Evolutionary conservation across 2,888 invertebrate genomes (phyloP).

Genomic region (Cephus spinipes): DNA sequence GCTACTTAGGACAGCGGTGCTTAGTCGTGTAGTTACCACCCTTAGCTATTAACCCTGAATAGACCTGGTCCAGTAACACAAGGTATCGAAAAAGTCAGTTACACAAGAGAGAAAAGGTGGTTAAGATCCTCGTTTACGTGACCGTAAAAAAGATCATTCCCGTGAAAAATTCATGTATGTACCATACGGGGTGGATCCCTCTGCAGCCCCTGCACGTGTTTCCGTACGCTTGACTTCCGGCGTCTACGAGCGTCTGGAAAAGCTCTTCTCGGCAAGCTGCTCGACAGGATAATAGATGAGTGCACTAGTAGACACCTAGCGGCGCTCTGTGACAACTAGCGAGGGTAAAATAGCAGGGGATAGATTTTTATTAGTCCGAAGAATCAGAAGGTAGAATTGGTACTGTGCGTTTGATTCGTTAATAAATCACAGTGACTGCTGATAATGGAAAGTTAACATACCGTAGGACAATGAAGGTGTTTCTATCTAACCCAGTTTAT

Average conservation of each 20-base stretch:
- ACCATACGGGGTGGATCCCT: neutral
- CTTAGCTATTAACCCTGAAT: neutral
- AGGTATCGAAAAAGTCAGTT: neutral
- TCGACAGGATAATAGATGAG: neutral
- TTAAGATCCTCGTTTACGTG: neutral
- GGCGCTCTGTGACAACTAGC: neutral
- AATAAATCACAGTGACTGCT: neutral
- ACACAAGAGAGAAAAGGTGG: neutral
- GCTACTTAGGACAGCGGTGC: neutral
- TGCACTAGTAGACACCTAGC: neutral
- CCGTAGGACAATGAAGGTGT: neutral
- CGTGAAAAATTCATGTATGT: neutral
- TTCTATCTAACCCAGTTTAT: neutral
- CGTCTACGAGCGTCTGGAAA: neutral
- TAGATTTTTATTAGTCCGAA: neutral
- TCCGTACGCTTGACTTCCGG: neutral
- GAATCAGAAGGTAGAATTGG: neutral
- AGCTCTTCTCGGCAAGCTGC: neutral
- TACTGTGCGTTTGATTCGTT: neutral
- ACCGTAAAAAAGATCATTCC: neutral
- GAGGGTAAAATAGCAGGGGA: neutral
- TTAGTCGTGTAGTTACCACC: neutral
- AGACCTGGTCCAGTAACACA: neutral
- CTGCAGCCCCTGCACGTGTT: neutral
- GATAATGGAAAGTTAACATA: neutral